phyloP scores from a whole-genome alignment of 2,888 invertebrate genomes.

The Synergus japonicus region DNA sequence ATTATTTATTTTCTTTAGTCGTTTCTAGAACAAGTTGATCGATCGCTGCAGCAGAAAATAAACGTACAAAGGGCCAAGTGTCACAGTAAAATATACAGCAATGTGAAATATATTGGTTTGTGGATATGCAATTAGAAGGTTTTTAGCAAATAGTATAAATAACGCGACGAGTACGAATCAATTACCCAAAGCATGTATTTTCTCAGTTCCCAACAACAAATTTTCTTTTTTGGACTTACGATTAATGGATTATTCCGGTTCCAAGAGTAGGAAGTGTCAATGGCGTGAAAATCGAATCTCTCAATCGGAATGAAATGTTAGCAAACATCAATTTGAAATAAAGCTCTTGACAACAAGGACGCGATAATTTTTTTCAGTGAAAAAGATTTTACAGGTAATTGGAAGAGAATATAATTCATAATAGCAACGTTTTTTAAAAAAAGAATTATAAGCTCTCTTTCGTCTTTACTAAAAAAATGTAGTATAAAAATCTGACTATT shows the following conservation, averaged over 20 bases:
- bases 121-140: slow-evolving; percentile 15
- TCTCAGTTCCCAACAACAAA: neutral
- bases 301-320: neutral
- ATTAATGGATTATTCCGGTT: slow-evolving; percentile 4
- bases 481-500: neutral
- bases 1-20: slow-evolving; percentile 12
- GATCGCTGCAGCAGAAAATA: slow-evolving; percentile 4
- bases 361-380: neutral
- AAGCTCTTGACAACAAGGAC: neutral
- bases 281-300: neutral
- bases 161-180: neutral
- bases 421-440: neutral
- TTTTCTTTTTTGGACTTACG: neutral
- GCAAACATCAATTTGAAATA: neutral
- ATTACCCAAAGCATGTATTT: neutral
- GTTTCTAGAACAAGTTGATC: slow-evolving; percentile 16
- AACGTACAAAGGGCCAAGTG: neutral
- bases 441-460: neutral
- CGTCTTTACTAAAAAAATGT: neutral
- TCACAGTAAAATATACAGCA: neutral
- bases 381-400: too few species aligned
- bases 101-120: slow-evolving; percentile 1
- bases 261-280: neutral
- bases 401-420: neutral
- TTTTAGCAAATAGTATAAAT: neutral